Evolutionary conservation across 2,888 invertebrate species (phyloP).

Genomic region (Gastracanthus pulcherrimus): DNA sequence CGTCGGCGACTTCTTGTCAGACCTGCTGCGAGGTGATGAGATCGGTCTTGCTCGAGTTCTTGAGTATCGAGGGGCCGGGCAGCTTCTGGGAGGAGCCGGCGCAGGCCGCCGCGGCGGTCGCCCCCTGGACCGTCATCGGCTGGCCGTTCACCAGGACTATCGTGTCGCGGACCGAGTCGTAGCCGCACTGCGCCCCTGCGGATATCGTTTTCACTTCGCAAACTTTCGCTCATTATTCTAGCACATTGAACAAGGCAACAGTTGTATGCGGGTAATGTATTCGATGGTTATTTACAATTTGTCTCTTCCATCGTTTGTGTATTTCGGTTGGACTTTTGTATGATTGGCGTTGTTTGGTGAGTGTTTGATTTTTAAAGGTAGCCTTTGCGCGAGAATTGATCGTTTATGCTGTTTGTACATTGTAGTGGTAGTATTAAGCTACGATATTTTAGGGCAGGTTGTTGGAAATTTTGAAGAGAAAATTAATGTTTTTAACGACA

Average conservation of each 20-base stretch:
- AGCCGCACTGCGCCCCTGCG: constrained; percentile 73
- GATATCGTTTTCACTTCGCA: constrained; percentile 55
- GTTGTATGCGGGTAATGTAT: neutral
- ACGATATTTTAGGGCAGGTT: no score
- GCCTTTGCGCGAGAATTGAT: no score
- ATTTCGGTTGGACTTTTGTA: no score
- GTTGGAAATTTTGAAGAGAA: no score
- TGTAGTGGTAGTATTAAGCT: no score
- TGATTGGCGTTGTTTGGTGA: no score
- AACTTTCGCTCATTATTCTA: constrained; percentile 46
- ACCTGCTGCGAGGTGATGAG: constrained; percentile 75
- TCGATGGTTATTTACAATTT: neutral
- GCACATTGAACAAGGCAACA: constrained; percentile 40
- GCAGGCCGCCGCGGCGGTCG: constrained; percentile 58
- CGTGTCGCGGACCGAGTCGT: constrained; percentile 78
- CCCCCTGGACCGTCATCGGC: constrained; percentile 75
- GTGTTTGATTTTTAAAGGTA: no score
- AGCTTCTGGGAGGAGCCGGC: constrained; percentile 69
- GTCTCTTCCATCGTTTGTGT: constrained; percentile 24
- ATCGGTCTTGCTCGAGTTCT: constrained; percentile 75
- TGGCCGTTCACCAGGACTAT: constrained; percentile 78
- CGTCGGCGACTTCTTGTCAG: constrained; percentile 64
- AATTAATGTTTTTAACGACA: no score
- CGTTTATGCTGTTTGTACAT: no score
- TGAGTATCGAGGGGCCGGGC: constrained; percentile 75